A percentile compares a stretch with the other conserved stretches of the same genome.
These are phyloP conservation scores for Darwinula stevensoni DNA, from an alignment of 2,888 invertebrate species.

Conservation along the genomic window DNA sequence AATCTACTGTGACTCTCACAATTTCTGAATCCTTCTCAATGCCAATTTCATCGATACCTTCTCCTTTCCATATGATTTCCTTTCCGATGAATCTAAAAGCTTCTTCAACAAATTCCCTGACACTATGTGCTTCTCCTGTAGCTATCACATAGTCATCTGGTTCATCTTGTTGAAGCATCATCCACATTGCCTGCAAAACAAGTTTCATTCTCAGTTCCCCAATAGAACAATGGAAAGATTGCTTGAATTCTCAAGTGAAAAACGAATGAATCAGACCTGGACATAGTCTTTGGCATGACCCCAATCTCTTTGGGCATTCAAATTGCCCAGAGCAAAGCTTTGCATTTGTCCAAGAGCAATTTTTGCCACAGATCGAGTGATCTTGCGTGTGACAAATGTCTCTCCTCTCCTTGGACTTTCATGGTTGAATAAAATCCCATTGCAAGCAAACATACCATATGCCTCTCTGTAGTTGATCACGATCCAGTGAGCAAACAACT, in stretches of 20 bases:
- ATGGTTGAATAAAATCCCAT: constrained; percentile 86
- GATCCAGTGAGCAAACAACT: constrained; percentile 87
- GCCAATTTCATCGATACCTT: constrained; percentile 50
- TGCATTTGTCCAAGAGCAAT: constrained; percentile 64
- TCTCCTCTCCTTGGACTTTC: constrained; percentile 85
- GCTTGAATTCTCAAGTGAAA: neutral
- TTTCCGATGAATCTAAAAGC: constrained; percentile 56
- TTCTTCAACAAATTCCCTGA: constrained; percentile 77
- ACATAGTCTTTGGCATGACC: constrained; percentile 90
- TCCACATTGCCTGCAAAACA: constrained; percentile 69
- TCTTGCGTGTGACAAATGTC: constrained; percentile 94
- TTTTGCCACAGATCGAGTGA: constrained; percentile 89
- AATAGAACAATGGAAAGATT: neutral
- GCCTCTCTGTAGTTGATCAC: constrained; percentile 84
- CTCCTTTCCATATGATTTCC: constrained; percentile 60
- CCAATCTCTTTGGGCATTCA: constrained; percentile 92
- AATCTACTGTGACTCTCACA: constrained; percentile 58
- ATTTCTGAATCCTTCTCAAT: constrained; percentile 35
- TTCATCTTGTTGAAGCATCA: constrained; percentile 73
- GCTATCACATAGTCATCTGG: constrained; percentile 95
- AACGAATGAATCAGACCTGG: constrained; percentile 29
- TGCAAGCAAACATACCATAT: constrained; percentile 78
- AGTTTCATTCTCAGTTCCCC: neutral
- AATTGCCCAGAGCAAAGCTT: constrained; percentile 60
- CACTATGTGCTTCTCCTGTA: constrained; percentile 77